phyloP scores from a whole-genome alignment of 2,888 invertebrate genomes.

The Argyra leucocephala region DNA sequence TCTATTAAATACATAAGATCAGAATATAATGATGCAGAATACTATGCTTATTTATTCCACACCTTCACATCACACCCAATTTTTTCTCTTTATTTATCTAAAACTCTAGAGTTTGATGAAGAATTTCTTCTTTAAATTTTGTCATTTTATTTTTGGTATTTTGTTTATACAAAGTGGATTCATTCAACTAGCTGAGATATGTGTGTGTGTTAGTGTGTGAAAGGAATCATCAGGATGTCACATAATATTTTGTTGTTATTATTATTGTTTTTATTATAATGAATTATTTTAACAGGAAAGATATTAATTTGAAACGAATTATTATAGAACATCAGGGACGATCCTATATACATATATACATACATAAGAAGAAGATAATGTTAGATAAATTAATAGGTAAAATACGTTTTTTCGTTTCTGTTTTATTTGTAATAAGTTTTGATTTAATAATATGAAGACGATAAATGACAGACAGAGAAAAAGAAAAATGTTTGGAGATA shows the following conservation, averaged over 20 bases:
- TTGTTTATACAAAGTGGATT: neutral
- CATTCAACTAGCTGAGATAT: neutral
- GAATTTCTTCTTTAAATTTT: too few relatives aligned
- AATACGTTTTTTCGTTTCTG: too few relatives aligned
- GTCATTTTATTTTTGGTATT: neutral
- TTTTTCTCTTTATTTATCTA: neutral
- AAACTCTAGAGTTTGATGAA: neutral
- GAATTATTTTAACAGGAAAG: neutral
- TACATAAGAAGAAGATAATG: too few relatives aligned
- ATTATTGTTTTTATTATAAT: neutral
- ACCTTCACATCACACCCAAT: conserved; percentile 2
- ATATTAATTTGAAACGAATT: conserved; percentile 4
- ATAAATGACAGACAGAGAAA: too few relatives aligned
- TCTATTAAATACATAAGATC: too few relatives aligned
- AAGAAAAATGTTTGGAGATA: too few relatives aligned
- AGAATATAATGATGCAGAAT: too few relatives aligned
- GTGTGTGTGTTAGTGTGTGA: neutral
- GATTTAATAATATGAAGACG: too few relatives aligned
- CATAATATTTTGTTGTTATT: neutral
- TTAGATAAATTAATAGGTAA: too few relatives aligned
- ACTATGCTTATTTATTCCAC: neutral
- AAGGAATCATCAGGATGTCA: conserved; percentile 1
- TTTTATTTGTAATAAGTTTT: too few relatives aligned
- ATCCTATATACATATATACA: too few relatives aligned
- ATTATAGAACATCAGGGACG: neutral